Conservation (phyloP, 1,140 invertebrate species). For the Pseudomyrmex pallidus region DNA sequence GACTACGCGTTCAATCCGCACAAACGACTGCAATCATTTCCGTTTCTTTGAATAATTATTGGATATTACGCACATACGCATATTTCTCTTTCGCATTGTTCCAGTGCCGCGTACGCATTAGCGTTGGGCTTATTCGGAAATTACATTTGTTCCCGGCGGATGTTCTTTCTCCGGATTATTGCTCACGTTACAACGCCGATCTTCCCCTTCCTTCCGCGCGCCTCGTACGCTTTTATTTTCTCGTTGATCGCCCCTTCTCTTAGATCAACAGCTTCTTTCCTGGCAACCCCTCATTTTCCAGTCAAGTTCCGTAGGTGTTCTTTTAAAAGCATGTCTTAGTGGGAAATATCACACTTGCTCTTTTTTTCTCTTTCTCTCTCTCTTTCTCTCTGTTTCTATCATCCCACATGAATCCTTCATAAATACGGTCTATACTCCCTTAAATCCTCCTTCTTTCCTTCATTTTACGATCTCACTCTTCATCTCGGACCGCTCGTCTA, state of each 20-base stretch:
- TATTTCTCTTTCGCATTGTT: constrained; percentile 60
- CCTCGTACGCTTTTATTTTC: constrained; percentile 48
- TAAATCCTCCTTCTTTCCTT: constrained; percentile 6
- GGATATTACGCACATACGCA: constrained; percentile 12
- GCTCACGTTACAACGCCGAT: constrained; percentile 31
- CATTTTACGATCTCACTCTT: background rate
- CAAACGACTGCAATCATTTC: constrained; percentile 28
- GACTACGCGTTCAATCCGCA: constrained; percentile 2
- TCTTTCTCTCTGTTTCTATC: background rate
- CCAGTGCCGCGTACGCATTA: constrained; percentile 8
- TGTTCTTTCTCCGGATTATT: constrained; percentile 51
- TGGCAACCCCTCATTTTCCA: constrained; percentile 32
- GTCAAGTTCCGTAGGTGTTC: constrained; percentile 43
- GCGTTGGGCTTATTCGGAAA: constrained; percentile 62
- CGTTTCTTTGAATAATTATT: constrained; percentile 36
- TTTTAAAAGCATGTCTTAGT: constrained; percentile 48
- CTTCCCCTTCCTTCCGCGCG: background rate
- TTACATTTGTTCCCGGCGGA: constrained; percentile 59
- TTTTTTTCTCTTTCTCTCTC: background rate
- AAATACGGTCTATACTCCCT: constrained; percentile 38
- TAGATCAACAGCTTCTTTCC: constrained; percentile 35
- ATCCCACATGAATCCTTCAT: constrained; percentile 43
- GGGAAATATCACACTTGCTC: constrained; percentile 19
- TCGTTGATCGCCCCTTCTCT: constrained; percentile 28
- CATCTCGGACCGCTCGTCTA: background rate